Base-by-base conservation (phyloP, 2,888 invertebrate species). In the Thymelicus acteon region DNA sequence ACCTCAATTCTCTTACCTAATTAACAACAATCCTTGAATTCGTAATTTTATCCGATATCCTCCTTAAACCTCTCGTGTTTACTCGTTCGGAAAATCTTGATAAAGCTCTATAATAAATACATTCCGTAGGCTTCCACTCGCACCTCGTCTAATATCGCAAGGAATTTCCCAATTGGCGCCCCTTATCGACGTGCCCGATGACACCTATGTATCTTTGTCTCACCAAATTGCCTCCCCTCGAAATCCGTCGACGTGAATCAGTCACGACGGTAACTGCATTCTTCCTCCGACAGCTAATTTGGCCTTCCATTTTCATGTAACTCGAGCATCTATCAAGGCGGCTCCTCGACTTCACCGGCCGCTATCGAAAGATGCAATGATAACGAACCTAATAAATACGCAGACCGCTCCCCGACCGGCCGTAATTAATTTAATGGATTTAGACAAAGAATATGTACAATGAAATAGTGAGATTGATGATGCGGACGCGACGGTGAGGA, bases 391-490 rank as follows among this genome's bases (percentile, higher is more conserved):
- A 93, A 93, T 93, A 93, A 93, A 92, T 92, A 92, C 91, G 84
- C 39, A 69, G 88, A 87, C 88, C 90, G 89, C 90, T 88, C 91
- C 89, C 87, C 86, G 87, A 92, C 92, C 90, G 87, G 85, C 83
- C 82, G 90, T 92, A 93, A 93, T 93, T 92, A 93, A 93, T 92
- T 92, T 92, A 93, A 92, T 93, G 93, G 91, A 92, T 92, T 92
- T 91, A 91, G 91, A 93, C 92, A 92, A 92, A 92, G 92, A 93
- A 91, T 93, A 91, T 92, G 91, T 92, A 89, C 88, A 88, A 85
- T 85, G 88, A 92, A 91, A 92, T 93, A 93, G 92, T 91, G 85
- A 89, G 90, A 92, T 91, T 90, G 88, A 92, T 90, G 19, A 54
- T 10, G 54, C 10, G 8, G 54, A 54, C 10, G 5, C 2, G 54